A percentile compares a stretch with the other conserved stretches of the same genome.
Conservation (phyloP, 53 echinoderm and acorn worm genomes). For the Pentamera pediparva region DNA sequence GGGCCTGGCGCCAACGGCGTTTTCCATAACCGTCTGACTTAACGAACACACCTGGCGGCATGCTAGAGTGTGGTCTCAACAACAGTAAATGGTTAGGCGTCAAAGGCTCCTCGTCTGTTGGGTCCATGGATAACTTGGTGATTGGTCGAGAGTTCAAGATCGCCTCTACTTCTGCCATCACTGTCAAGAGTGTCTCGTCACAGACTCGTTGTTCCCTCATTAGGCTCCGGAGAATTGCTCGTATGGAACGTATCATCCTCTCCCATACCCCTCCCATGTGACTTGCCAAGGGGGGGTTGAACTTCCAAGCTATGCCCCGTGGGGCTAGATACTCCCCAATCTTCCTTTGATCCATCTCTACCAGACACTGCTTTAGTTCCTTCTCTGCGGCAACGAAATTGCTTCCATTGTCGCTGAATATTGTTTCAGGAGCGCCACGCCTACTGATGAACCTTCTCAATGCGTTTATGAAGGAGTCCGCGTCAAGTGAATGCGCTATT, state of each 20-base stretch:
- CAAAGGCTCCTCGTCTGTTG: constrained; percentile 33
- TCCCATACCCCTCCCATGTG: constrained; percentile 57
- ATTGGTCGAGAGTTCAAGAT: constrained; percentile 54
- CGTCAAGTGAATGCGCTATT: background rate
- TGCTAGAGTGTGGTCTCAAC: background rate
- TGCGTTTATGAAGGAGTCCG: background rate
- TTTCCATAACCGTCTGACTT: constrained; percentile 22
- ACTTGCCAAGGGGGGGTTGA: constrained; percentile 46
- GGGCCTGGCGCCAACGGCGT: constrained; percentile 39
- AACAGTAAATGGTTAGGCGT: constrained; percentile 53
- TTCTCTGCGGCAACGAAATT: background rate
- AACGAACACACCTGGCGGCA: constrained; percentile 36
- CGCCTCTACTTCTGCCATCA: constrained; percentile 43
- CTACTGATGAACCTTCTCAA: background rate
- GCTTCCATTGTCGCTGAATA: background rate
- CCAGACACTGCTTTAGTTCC: background rate
- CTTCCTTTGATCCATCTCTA: constrained; percentile 5
- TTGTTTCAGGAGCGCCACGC: background rate
- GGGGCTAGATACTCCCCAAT: background rate
- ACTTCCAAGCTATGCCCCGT: constrained; percentile 40
- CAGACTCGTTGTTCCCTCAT: constrained; percentile 25
- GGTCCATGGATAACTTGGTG: constrained; percentile 36
- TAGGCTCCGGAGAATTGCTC: constrained; percentile 26
- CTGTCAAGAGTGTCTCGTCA: constrained; percentile 32
- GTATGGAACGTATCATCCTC: constrained; percentile 19